Evolutionary conservation across 1,140 invertebrate species (phyloP).

Genomic region (Semibalanus balanoides): DNA sequence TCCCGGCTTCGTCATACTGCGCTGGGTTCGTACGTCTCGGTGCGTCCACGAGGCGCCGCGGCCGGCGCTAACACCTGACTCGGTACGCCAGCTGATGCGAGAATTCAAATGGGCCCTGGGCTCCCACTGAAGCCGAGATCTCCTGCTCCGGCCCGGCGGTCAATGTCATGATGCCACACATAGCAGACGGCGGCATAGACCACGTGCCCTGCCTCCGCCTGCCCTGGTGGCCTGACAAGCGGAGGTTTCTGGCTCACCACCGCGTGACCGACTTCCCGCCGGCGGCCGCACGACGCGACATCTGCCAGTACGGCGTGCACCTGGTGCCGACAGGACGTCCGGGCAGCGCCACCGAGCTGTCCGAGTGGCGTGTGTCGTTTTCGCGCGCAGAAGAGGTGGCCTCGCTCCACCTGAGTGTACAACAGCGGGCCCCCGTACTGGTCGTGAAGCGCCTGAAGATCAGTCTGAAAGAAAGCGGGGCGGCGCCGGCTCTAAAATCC

Average conservation of each 20-base stretch:
- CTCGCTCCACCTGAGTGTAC: too few species aligned
- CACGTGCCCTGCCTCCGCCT: neutral
- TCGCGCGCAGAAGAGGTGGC: too few species aligned
- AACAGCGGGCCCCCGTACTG: too few species aligned
- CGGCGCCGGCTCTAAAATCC: too few species aligned
- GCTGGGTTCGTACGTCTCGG: neutral
- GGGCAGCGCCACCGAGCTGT: neutral
- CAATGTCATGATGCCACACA: neutral
- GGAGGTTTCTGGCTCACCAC: neutral
- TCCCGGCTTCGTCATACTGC: neutral
- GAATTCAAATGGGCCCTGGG: neutral
- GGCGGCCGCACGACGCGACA: neutral
- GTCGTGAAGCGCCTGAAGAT: too few species aligned
- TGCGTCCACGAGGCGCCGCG: neutral
- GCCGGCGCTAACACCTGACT: neutral
- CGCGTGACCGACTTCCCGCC: neutral
- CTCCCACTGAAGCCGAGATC: neutral
- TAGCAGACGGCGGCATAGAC: neutral
- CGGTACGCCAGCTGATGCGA: neutral
- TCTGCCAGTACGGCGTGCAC: neutral
- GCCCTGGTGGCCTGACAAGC: neutral
- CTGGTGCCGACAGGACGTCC: neutral
- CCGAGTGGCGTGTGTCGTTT: neutral
- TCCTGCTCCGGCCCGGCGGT: too few species aligned
- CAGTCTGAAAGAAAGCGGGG: too few species aligned